These are phyloP conservation scores for Selene dorsalis DNA, from an alignment of 2,797 vertebrate genomes.

Conservation along the genomic window DNA sequence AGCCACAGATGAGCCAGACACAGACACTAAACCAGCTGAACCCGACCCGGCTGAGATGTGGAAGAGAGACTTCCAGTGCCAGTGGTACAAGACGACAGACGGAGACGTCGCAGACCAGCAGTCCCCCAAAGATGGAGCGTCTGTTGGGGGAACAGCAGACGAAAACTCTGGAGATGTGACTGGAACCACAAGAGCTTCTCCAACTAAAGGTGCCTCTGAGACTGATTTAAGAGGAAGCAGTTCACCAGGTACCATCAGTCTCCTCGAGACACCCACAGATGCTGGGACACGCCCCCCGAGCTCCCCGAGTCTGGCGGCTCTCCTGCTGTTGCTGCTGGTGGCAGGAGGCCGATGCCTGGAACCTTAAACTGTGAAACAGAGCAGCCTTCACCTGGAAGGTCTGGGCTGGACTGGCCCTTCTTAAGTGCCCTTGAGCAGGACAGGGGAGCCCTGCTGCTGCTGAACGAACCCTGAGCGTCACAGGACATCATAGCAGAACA, in stretches of 20 bases:
- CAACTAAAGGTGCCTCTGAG: conserved; percentile 67
- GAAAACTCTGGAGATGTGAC: conserved; percentile 18
- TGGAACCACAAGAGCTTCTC: conserved; percentile 39
- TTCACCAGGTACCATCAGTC: conserved; percentile 25
- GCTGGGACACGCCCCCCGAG: conserved; percentile 9
- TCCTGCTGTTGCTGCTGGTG: conserved; percentile 67
- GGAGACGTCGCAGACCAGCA: conserved; percentile 80
- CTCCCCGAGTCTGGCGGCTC: conserved; percentile 30
- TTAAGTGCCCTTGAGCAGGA: conserved; percentile 75
- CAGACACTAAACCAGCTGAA: conserved; percentile 59
- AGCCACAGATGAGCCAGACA: conserved; percentile 74
- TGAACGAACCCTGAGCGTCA: conserved; percentile 6
- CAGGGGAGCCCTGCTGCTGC: conserved; percentile 22
- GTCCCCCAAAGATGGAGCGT: conserved; percentile 74
- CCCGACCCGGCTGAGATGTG: conserved; percentile 79
- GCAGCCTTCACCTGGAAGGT: conserved; percentile 35
- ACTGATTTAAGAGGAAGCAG: conserved; percentile 49
- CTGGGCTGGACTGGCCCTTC: conserved; percentile 28
- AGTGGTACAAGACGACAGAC: conserved; percentile 83
- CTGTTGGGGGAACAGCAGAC: conserved; percentile 36
- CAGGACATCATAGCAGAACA: background rate
- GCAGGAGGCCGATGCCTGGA: conserved; percentile 48
- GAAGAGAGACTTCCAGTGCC: conserved; percentile 85
- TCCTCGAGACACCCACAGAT: conserved; percentile 45
- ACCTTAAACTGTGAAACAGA: conserved; percentile 56